Conservation (phyloP, 2,113 vertebrate genomes). For the Campylomormyrus tamandua region DNA sequence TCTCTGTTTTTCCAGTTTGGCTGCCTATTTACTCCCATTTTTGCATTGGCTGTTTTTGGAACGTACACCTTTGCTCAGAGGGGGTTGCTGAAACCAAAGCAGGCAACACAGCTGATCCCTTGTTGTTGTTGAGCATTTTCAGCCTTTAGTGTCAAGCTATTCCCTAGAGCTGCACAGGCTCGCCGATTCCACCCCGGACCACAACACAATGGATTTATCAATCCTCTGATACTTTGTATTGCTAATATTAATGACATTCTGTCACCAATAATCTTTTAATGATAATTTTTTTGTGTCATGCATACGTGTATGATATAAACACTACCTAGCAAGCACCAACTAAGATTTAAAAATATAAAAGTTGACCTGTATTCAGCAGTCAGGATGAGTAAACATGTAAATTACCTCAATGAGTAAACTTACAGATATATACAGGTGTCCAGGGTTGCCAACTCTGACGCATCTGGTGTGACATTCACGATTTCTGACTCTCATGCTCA, state of each 20-base stretch:
- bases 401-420: background rate
- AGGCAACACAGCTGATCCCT: background rate
- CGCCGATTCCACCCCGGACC: background rate
- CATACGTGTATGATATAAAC: background rate
- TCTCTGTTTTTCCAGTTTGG: background rate
- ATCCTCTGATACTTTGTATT: background rate
- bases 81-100: background rate
- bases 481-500: background rate
- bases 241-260: background rate
- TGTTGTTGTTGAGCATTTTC: background rate
- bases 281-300: background rate
- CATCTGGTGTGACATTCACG: background rate
- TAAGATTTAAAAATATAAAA: background rate
- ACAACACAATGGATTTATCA: background rate
- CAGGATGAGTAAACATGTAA: background rate
- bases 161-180: background rate
- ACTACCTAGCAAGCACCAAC: background rate
- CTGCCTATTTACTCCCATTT: background rate
- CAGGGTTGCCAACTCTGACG: background rate
- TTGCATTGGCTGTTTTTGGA: slow-evolving; percentile 7
- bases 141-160: background rate
- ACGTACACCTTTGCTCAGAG: background rate
- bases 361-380: background rate
- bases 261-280: background rate
- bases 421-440: background rate